These are phyloP conservation scores for Phortica variegata DNA, from an alignment of 1,140 invertebrate species.

Conservation along the genomic window DNA sequence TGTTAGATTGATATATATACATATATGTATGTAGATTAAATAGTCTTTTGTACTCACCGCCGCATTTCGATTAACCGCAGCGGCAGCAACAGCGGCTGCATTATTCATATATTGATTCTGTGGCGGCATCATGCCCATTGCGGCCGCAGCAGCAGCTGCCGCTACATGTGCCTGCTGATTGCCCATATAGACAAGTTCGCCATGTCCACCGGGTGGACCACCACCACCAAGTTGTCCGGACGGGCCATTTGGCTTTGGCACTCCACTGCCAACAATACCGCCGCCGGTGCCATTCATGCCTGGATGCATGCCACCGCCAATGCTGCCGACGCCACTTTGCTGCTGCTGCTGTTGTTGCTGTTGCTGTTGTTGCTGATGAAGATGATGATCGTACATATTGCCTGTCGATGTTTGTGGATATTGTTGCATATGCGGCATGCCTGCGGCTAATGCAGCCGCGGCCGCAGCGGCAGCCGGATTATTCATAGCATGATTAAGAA, in stretches of 20 bases:
- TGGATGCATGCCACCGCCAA: constrained; percentile 41
- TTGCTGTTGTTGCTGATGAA: too few relatives aligned
- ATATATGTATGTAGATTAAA: too few relatives aligned
- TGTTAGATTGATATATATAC: too few relatives aligned
- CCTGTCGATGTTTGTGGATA: constrained; percentile 32
- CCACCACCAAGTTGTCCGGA: constrained; percentile 23
- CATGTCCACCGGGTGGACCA: constrained; percentile 33
- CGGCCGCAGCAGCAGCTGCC: constrained; percentile 29
- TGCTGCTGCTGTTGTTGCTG: too few relatives aligned
- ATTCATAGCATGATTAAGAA: constrained; percentile 46
- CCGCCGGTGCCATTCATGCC: constrained; percentile 44
- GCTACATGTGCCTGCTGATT: constrained; percentile 40
- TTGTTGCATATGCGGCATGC: constrained; percentile 40
- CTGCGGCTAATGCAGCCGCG: constrained; percentile 32
- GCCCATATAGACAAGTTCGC: constrained; percentile 49
- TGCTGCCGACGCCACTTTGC: constrained; percentile 28
- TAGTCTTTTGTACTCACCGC: constrained; percentile 55
- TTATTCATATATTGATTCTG: constrained; percentile 55
- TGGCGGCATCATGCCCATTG: constrained; percentile 46
- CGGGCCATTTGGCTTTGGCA: constrained; percentile 46
- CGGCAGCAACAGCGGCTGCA: constrained; percentile 39
- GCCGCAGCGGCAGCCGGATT: constrained; percentile 37
- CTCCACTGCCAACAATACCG: too few relatives aligned
- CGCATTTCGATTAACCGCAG: constrained; percentile 50
- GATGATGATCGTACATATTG: too few relatives aligned